phyloP scores from a whole-genome alignment of 2,113 vertebrate species.

The Lates calcarifer region DNA sequence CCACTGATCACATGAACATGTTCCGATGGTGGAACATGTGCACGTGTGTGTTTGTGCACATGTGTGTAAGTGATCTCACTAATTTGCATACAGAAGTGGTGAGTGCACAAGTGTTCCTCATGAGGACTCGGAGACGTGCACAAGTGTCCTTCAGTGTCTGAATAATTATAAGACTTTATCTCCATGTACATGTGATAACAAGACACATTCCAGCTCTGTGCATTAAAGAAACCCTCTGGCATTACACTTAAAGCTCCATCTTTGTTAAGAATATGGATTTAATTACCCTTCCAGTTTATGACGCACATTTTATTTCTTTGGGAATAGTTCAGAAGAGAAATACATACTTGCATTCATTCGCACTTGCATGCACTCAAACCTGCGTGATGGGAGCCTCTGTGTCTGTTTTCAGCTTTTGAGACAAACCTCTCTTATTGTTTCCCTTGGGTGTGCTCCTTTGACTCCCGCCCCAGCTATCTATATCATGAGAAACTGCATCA shows the following conservation, averaged over 20 bases:
- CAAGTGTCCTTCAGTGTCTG: constrained; percentile 35
- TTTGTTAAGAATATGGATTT: constrained; percentile 5
- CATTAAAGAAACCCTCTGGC: background rate
- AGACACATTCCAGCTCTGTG: background rate
- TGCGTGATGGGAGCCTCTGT: background rate
- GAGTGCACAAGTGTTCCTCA: constrained; percentile 11
- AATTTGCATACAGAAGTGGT: constrained; percentile 43
- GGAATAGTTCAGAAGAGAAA: constrained; percentile 13
- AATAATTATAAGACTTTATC: constrained; percentile 27
- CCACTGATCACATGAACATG: constrained; percentile 53
- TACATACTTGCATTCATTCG: constrained; percentile 10
- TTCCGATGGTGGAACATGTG: constrained; percentile 5
- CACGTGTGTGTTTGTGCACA: background rate
- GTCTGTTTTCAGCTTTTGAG: background rate
- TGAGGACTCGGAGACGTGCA: constrained; percentile 2
- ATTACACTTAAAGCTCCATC: background rate
- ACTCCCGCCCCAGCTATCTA: background rate
- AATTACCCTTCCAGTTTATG: constrained; percentile 12
- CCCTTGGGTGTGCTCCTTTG: constrained; percentile 14
- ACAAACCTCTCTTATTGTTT: constrained; percentile 38
- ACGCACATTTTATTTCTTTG: constrained; percentile 1
- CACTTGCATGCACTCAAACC: background rate
- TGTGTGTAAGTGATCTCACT: background rate
- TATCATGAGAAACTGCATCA: constrained; percentile 23
- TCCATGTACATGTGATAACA: constrained; percentile 1